Base-by-base conservation (phyloP, 2,113 vertebrate genomes). In the Crotalus helleri region DNA sequence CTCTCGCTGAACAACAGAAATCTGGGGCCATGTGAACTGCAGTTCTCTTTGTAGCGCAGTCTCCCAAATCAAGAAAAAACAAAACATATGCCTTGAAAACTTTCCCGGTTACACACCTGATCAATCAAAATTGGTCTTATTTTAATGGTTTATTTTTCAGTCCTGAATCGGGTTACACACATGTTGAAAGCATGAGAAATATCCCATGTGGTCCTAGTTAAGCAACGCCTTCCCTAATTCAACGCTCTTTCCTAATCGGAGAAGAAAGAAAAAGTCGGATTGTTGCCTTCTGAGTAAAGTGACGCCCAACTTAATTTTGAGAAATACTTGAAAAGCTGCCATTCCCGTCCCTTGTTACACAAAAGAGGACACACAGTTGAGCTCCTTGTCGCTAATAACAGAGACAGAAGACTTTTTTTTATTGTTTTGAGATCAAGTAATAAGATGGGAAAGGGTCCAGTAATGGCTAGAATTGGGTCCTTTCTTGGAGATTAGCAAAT, bases 121-220 rank as follows among this genome's bases (percentile, higher is more conserved):
- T 55, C 44, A 87, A 46, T 51, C 91, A 21, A 58, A 81, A 69
- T 2, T 7, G 33, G 33, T 88, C 29, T 26, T 69, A 92, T 88
- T 87, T 64, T 8, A 92, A 53, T n/a, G 87, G 26, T 92, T 55
- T 92, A 57, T 51, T 88, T 92, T 69, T 55, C 24, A 64, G 44
- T 33, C 39, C 24, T 46, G 88, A 61, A 86, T n/a, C 6, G 5
- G 87, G 69, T 61, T 53, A 86, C 1, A 58, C 57, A 86, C 21
- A 55, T 19, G 10, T n/a, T 26, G 24, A 1, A 91, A 13, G 85
- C 0, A 21, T 1, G 24, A 92, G 51, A 0, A 58, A 33, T 55
- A 59, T 93, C 26, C 90, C 53, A 91, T 81, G 93, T 13, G n/a
- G 86, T 91, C 92, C 61, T 21, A 23, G 61, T 92, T 89, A 89